Percentiles rank a stretch among this genome's conserved stretches.
phyloP scores from a whole-genome alignment of 2,888 invertebrate species.

The Panopea generosa region DNA sequence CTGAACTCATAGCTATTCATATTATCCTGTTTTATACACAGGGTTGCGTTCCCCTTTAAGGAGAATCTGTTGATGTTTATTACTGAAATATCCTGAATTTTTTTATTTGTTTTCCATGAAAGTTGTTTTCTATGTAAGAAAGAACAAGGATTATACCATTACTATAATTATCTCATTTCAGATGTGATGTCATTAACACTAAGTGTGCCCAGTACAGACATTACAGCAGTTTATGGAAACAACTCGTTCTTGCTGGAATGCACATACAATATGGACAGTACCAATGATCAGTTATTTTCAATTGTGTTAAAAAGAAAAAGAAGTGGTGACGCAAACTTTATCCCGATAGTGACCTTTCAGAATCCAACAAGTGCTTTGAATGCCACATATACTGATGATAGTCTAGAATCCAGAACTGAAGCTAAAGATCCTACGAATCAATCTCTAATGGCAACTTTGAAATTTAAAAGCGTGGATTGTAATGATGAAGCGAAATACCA shows the following conservation, averaged over 20 bases:
- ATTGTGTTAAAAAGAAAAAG: slow-evolving; percentile 11
- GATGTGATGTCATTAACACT: slow-evolving; percentile 17
- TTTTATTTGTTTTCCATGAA: too few species aligned
- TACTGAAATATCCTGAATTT: too few species aligned
- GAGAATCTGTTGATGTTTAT: too few species aligned
- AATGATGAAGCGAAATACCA: slow-evolving; percentile 29
- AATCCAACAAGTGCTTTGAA: background rate
- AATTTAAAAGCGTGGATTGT: slow-evolving; percentile 25
- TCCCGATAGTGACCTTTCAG: slow-evolving; percentile 10
- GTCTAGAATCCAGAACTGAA: background rate
- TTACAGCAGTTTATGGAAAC: slow-evolving; percentile 24
- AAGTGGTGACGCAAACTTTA: slow-evolving; percentile 1
- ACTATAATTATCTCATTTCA: slow-evolving; percentile 33
- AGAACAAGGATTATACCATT: too few species aligned
- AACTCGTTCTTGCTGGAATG: slow-evolving; percentile 21
- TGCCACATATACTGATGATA: background rate
- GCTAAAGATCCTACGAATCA: background rate
- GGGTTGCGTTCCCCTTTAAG: too few species aligned
- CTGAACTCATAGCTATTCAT: too few species aligned
- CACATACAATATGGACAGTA: background rate
- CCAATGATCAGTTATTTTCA: background rate
- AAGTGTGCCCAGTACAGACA: background rate
- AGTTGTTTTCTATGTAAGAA: too few species aligned
- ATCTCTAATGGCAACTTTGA: slow-evolving; percentile 1
- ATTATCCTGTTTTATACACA: too few species aligned